Percentiles rank a stretch among this genome's conserved stretches.
These are phyloP conservation scores for Morone chrysops DNA, from an alignment of 2,113 vertebrate genomes.

Conservation along the genomic window DNA sequence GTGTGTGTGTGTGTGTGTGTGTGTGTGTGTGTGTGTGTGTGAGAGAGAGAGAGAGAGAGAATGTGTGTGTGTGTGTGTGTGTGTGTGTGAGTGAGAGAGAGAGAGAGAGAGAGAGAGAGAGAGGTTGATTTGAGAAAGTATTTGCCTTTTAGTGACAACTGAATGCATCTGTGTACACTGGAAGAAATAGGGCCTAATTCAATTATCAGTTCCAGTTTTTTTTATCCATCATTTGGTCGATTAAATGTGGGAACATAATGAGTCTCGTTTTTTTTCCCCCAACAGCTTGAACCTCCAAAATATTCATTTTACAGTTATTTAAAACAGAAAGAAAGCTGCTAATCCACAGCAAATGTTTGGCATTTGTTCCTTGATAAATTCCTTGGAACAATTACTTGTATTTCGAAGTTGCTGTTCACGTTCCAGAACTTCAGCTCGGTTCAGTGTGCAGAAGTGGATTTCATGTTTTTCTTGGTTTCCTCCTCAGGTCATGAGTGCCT, in stretches of 20 bases:
- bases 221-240: too few species aligned
- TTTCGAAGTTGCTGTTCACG: too few species aligned
- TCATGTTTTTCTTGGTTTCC: neutral
- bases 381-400: too few species aligned
- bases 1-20: neutral
- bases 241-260: neutral
- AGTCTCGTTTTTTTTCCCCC: too few species aligned
- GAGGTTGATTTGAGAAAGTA: neutral
- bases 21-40: neutral
- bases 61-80: neutral
- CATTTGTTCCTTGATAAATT: neutral
- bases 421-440: too few species aligned
- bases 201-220: too few species aligned
- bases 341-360: neutral
- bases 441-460: neutral
- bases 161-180: too few species aligned
- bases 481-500: constrained; percentile 85
- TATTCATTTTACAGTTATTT: neutral
- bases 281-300: neutral
- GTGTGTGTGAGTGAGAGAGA: constrained; percentile 8
- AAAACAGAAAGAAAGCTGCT: neutral
- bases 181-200: neutral
- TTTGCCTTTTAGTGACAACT: neutral
- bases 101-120: fast-evolving
- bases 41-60: fast-evolving